Evolutionary conservation across 2,888 invertebrate genomes (phyloP), one percentile per base, ranked within the genome.

Genomic region (Limnephilus marmoratus): DNA sequence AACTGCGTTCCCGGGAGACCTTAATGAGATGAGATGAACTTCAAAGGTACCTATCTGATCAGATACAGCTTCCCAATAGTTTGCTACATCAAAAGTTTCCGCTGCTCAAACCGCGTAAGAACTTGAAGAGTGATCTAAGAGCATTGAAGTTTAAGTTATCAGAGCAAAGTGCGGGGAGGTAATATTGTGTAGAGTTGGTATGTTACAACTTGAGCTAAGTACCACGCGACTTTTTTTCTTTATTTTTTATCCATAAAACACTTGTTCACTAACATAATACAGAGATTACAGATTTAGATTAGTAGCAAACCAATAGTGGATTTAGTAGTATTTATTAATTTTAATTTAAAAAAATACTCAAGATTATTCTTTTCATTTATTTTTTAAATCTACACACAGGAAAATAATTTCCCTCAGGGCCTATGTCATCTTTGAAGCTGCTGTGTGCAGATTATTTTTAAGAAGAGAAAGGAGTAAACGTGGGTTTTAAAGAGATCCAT

Each of bases 1-100:
- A 82, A 82, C 82, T 82, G 82, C 88, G 68, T 88, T 53, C 68
- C 31, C 37, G 34, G 18, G 88, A 88, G 37, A 34, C 88, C 88
- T 89, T 80, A 80, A 89, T 89, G 88, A 89, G 88, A 89, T 89
- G 88, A 89, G 88, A 86, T 34, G 88, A 89, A 89, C 68, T 89
- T 31, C 9, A 81, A 89, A 81, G 37, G 24, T 34, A 81, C 37
- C 34, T 37, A 81, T 80, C 34, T n/a, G 80, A 89, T 89, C 80
- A 9, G 81, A 81, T 81, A 86, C 41, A 89, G 81, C 80, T 89
- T 24, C 88, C 80, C 18, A 41, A 80, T 80, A 41, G 68, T 89
- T 89, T 37, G 37, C 81, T 49, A 86, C 86, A 45, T 45, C 12
- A 15, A 45, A 86, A 89, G 81, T 89, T 88, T 3, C 34, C 81